Percentiles rank a stretch among this genome's conserved stretches.
Conservation (phyloP, 1,140 invertebrate genomes). For the Aphelenchoides avenae region DNA sequence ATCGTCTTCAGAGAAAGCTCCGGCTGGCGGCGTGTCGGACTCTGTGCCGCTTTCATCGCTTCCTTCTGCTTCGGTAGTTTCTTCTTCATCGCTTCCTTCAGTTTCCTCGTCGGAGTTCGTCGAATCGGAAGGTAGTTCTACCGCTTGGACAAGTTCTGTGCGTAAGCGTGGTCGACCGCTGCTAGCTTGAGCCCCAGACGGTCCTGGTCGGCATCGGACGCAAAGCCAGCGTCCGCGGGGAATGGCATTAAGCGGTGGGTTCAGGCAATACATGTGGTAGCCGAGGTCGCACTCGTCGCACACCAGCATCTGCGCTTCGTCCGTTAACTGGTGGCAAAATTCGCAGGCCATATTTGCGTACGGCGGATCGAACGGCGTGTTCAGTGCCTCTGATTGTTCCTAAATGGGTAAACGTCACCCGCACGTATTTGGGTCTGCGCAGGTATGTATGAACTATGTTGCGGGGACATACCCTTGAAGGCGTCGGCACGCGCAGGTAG, state of each 20-base stretch:
- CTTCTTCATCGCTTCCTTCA: constrained; percentile 1
- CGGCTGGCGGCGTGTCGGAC: not conserved
- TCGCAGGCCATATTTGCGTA: constrained; percentile 10
- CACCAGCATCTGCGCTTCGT: constrained; percentile 2
- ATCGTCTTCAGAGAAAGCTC: not conserved
- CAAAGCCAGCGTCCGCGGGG: constrained; percentile 8
- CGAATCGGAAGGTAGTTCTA: not conserved
- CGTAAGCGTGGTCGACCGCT: not conserved
- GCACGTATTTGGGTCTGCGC: no score
- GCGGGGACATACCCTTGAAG: no score
- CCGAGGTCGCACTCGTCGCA: constrained; percentile 15
- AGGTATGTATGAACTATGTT: no score
- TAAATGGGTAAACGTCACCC: no score
- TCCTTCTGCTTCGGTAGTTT: not conserved
- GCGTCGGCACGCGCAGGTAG: no score
- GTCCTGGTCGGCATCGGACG: not conserved
- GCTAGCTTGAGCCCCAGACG: not conserved
- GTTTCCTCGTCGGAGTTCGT: not conserved
- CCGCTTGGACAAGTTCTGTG: not conserved
- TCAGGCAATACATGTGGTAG: constrained; percentile 16
- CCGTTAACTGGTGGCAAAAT: constrained; percentile 4
- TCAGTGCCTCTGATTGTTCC: not conserved
- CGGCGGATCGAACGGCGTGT: not conserved
- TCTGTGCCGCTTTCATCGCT: not conserved
- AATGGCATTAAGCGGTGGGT: constrained; percentile 4